phyloP scores from a whole-genome alignment of 2,797 vertebrate genomes.

The Sphaeramia orbicularis region DNA sequence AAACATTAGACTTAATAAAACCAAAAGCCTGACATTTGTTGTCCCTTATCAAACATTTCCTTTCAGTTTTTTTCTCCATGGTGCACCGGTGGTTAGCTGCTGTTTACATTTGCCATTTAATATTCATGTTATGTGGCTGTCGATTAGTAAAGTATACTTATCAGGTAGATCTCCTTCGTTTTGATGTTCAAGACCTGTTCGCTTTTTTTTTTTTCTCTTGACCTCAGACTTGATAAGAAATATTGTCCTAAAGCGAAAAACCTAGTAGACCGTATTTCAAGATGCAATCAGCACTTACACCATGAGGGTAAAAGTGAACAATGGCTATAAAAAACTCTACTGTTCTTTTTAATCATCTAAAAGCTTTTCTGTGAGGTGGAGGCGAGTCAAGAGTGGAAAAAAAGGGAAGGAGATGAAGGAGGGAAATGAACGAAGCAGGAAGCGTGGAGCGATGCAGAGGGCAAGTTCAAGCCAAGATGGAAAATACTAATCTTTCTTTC shows the following conservation, averaged over 20 bases:
- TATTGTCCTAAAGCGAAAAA: conserved; percentile 27
- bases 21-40: too few species aligned
- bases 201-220: conserved; percentile 5
- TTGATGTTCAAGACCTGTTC: background rate
- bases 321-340: conserved; percentile 34
- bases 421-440: conserved; percentile 42
- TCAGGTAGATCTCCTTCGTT: background rate
- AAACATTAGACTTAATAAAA: too few species aligned
- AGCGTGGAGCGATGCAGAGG: conserved; percentile 20
- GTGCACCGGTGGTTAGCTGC: too few species aligned
- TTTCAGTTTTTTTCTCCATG: too few species aligned
- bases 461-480: conserved; percentile 15
- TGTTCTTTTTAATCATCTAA: conserved; percentile 75
- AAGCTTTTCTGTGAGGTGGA: conserved; percentile 60
- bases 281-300: conserved; percentile 26
- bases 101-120: too few species aligned
- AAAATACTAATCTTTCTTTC: conserved; percentile 30
- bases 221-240: conserved; percentile 15
- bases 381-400: conserved; percentile 28
- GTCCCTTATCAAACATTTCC: too few species aligned
- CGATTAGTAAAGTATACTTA: background rate
- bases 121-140: too few species aligned
- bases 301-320: conserved; percentile 44
- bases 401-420: conserved; percentile 32
- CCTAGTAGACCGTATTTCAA: conserved; percentile 42